Evolutionary conservation across 2,113 vertebrate genomes (phyloP), one percentile per base, ranked within the genome.

Genomic region (Toxotes chatareus): DNA sequence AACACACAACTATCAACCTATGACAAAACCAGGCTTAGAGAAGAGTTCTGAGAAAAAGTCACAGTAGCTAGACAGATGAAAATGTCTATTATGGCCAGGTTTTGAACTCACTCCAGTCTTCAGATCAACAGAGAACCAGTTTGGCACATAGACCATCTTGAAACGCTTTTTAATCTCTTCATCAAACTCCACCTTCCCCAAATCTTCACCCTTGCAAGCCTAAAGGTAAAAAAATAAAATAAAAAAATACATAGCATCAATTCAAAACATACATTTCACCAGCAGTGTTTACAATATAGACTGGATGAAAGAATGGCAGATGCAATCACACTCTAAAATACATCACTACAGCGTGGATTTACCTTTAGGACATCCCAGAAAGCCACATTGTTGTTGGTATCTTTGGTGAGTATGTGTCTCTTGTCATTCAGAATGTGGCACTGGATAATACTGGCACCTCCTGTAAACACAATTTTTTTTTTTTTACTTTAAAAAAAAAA

Each of bases 401-500:
- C 98, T 97, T 99, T 99, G 96, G 98, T 99, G 89, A 99, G 92
- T 92, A 99, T 99, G 93, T 99, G 98, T 76, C 98, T 96, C 94
- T 99, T 99, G 94, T 99, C 98, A 56, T 99, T 99, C 83, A 99
- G 96, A 93, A 99, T 99, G 95, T 99, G 97, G 93, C 97, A 99
- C 92, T 99, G 98, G 87, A 98, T 97, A 90, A 99, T 99, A 94
- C 98, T 99, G 85, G 98, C 98, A 85, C 97, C 98, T 62, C 98
- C 98, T 99, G 65, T n/a, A 85, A 67, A 83, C 59, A 79, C 27
- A 27, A 27, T 27, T 27, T 27, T 27, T 27, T n/a, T n/a, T 34
- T 32, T 32, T 31, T 4, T 10, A 34, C 12, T 60, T 55, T 0
- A 57, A 3, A 34, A 6, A 38, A 60, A 2, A 1, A 40, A 40